Percentiles rank a stretch among this genome's conserved stretches.
phyloP scores from a whole-genome alignment of 2,888 invertebrate genomes.

The Agrochola macilenta region DNA sequence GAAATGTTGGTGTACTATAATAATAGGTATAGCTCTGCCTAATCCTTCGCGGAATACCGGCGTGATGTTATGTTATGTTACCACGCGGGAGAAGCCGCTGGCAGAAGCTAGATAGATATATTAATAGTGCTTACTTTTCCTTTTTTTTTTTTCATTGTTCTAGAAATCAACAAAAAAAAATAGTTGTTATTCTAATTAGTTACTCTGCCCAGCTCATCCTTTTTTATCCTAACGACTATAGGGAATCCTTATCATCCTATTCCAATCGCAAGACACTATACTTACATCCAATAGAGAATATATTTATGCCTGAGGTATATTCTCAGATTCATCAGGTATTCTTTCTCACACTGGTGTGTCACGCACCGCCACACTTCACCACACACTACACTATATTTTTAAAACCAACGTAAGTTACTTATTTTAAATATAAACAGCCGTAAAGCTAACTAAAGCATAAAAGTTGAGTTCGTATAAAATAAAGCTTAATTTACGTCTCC shows the following conservation, averaged over 20 bases:
- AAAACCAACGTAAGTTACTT: background rate
- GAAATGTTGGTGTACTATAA: too few relatives aligned
- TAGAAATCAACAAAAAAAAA: background rate
- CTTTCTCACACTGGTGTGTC: background rate
- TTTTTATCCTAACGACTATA: background rate
- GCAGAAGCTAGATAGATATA: too few relatives aligned
- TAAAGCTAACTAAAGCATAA: background rate
- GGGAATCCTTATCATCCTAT: background rate
- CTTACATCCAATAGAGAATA: background rate
- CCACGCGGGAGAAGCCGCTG: too few relatives aligned
- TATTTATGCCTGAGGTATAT: background rate
- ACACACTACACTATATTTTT: background rate
- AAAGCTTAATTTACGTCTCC: slow-evolving; percentile 13
- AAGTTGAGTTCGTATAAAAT: slow-evolving; percentile 8
- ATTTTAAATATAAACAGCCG: background rate
- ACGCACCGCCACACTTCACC: background rate
- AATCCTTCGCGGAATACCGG: too few relatives aligned
- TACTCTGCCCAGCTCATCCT: background rate
- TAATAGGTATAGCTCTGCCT: too few relatives aligned
- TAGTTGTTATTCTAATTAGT: background rate
- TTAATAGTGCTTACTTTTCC: background rate
- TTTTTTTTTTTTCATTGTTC: background rate
- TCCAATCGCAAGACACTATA: background rate
- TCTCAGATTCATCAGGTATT: background rate
- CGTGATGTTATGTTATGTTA: too few relatives aligned